phyloP scores from a whole-genome alignment of 2,797 vertebrate species.

The Mallotus villosus region DNA sequence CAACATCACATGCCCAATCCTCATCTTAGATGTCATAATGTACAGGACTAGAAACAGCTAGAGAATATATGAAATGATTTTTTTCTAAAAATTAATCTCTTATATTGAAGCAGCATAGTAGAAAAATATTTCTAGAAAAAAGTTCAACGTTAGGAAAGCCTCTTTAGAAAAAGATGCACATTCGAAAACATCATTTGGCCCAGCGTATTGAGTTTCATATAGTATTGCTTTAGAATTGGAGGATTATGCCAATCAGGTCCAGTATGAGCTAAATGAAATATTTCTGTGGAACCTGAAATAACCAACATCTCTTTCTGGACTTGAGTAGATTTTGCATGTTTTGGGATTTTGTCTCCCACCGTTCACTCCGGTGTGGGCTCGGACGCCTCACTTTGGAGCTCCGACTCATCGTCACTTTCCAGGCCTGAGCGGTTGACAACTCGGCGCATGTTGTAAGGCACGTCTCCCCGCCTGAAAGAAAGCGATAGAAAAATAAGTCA shows the following conservation, averaged over 20 bases:
- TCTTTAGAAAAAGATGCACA: slow-evolving; percentile 32
- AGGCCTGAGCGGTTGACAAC: slow-evolving; percentile 50
- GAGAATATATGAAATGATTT: background rate
- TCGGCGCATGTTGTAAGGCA: slow-evolving; percentile 59
- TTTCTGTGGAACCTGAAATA: slow-evolving; percentile 9
- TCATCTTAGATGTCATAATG: background rate
- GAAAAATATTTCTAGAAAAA: slow-evolving; percentile 51
- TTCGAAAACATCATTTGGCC: slow-evolving; percentile 41
- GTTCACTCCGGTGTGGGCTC: slow-evolving; percentile 67
- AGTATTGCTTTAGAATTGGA: background rate
- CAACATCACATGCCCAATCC: background rate
- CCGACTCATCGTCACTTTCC: slow-evolving; percentile 75
- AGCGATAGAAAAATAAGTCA: background rate
- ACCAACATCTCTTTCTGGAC: background rate
- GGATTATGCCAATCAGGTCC: background rate
- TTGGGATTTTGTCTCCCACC: background rate
- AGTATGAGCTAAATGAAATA: background rate
- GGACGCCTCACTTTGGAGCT: slow-evolving; percentile 40
- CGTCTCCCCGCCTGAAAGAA: slow-evolving; percentile 71
- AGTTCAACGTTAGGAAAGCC: slow-evolving; percentile 24
- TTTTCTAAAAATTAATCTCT: background rate
- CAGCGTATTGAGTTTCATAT: slow-evolving; percentile 24
- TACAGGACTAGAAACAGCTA: slow-evolving; percentile 12
- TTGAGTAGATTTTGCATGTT: background rate
- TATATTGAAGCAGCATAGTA: slow-evolving; percentile 33